A percentile compares a stretch with the other conserved stretches of the same genome.
phyloP scores from a whole-genome alignment of 2,888 invertebrate genomes.

The Drosophila dives region DNA sequence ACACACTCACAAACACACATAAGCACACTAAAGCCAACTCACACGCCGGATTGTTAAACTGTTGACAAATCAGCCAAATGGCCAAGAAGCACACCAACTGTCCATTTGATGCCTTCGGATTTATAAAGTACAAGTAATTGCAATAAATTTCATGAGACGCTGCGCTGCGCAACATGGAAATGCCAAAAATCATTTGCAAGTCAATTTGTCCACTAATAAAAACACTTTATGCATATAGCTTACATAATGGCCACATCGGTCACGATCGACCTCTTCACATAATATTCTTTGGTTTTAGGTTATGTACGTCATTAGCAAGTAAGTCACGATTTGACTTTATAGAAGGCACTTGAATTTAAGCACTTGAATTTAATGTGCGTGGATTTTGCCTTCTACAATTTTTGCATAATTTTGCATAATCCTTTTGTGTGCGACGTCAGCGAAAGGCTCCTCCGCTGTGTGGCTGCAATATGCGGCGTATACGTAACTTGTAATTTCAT shows the following conservation, averaged over 20 bases:
- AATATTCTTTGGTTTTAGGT: slow-evolving; percentile 40
- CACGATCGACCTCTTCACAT: slow-evolving; percentile 17
- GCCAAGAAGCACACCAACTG: slow-evolving; percentile 7
- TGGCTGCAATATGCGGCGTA: slow-evolving; percentile 65
- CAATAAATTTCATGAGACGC: slow-evolving; percentile 37
- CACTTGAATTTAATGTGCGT: slow-evolving; percentile 80
- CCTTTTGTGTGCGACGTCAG: slow-evolving; percentile 56
- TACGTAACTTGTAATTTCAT: slow-evolving; percentile 77
- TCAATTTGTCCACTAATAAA: slow-evolving; percentile 73
- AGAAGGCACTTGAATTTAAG: slow-evolving; percentile 81
- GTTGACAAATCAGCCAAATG: slow-evolving; percentile 56
- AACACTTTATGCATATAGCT: slow-evolving; percentile 34
- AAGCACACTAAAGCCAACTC: background rate
- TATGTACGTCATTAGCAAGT: slow-evolving; percentile 78
- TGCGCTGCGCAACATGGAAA: slow-evolving; percentile 19
- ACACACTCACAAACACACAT: slow-evolving; percentile 18
- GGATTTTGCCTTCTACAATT: slow-evolving; percentile 61
- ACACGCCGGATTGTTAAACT: slow-evolving; percentile 15
- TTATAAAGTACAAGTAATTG: slow-evolving; percentile 52
- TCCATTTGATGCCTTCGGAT: slow-evolving; percentile 16
- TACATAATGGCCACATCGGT: slow-evolving; percentile 19
- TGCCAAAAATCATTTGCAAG: slow-evolving; percentile 70
- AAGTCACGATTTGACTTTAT: slow-evolving; percentile 82
- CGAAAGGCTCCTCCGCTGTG: slow-evolving; percentile 11
- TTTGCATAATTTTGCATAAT: slow-evolving; percentile 77